Percentiles rank a stretch among this genome's conserved stretches.
Conservation (phyloP, 1,140 invertebrate species). For the Maconellicoccus hirsutus region DNA sequence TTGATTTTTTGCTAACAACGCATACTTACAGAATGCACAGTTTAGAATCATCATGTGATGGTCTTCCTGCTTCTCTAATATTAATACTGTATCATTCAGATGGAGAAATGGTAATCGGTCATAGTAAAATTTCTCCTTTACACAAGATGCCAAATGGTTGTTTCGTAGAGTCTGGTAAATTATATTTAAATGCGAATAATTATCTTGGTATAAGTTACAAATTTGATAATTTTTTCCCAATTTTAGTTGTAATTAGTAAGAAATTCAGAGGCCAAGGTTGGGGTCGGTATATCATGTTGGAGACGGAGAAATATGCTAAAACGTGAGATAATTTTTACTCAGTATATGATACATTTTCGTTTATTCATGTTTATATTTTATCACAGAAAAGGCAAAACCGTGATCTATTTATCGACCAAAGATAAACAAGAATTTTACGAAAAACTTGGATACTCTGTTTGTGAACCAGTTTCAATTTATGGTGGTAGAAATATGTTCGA, state of each 20-base stretch:
- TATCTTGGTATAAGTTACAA: constrained; percentile 16
- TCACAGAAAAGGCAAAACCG: constrained; percentile 30
- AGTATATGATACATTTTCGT: neutral
- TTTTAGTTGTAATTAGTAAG: constrained; percentile 30
- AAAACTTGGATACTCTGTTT: constrained; percentile 33
- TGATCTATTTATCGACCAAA: constrained; percentile 33
- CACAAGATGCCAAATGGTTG: constrained; percentile 26
- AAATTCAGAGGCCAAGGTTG: constrained; percentile 29
- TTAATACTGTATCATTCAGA: constrained; percentile 25
- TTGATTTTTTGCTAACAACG: neutral
- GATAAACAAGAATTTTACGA: constrained; percentile 35
- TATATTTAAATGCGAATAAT: neutral
- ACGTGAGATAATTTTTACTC: constrained; percentile 26
- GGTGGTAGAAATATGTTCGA: constrained; percentile 18
- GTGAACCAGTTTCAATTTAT: constrained; percentile 32
- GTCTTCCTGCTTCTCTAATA: constrained; percentile 30
- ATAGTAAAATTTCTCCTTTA: constrained; percentile 30
- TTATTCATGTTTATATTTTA: neutral
- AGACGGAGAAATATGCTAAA: constrained; percentile 30
- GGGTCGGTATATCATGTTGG: constrained; percentile 30
- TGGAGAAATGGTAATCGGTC: constrained; percentile 28
- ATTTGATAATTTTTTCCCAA: neutral
- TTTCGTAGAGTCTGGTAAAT: constrained; percentile 30
- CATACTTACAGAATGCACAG: constrained; percentile 29
- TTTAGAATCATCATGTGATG: constrained; percentile 30